Evolutionary conservation across 2,888 invertebrate genomes (phyloP).

Genomic region (Zygothrica quintamaculata): DNA sequence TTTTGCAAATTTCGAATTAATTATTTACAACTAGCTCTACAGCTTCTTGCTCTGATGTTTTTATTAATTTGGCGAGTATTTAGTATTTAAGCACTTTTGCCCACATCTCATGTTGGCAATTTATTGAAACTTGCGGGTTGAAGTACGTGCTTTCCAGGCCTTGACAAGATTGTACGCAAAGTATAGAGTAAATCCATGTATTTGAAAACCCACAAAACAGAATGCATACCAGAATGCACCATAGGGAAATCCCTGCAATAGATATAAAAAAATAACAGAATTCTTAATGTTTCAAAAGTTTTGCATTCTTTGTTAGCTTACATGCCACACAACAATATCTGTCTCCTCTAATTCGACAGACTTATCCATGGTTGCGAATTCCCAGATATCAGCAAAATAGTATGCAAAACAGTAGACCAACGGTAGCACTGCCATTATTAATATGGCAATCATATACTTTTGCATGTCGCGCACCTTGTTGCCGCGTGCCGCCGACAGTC

Average conservation of each 20-base stretch:
- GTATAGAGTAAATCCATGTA: slow-evolving; percentile 93
- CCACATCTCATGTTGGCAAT: slow-evolving; percentile 25
- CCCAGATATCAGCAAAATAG: slow-evolving; percentile 93
- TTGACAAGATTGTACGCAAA: slow-evolving; percentile 92
- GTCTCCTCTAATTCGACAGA: slow-evolving; percentile 87
- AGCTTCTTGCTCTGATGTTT: slow-evolving; percentile 50
- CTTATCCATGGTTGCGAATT: slow-evolving; percentile 88
- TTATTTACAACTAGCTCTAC: slow-evolving; percentile 75
- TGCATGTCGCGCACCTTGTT: slow-evolving; percentile 92
- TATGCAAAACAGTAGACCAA: slow-evolving; percentile 92
- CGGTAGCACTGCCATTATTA: slow-evolving; percentile 92
- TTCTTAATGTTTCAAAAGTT: not conserved
- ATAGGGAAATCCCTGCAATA: slow-evolving; percentile 92
- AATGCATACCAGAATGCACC: slow-evolving; percentile 97
- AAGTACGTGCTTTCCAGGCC: slow-evolving; percentile 92
- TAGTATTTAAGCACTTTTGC: slow-evolving; percentile 53
- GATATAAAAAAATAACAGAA: not conserved
- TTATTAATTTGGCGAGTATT: slow-evolving; percentile 77
- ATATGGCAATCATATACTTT: slow-evolving; percentile 92
- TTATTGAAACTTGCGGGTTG: slow-evolving; percentile 89
- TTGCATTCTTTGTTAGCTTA: slow-evolving; percentile 81
- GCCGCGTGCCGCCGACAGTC: slow-evolving; percentile 92
- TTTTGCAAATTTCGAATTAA: slow-evolving; percentile 66
- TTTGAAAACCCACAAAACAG: slow-evolving; percentile 93
- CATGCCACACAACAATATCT: slow-evolving; percentile 93